Evolutionary conservation across 2,797 vertebrate species (phyloP).

Genomic region (Sebastes elongatus): DNA sequence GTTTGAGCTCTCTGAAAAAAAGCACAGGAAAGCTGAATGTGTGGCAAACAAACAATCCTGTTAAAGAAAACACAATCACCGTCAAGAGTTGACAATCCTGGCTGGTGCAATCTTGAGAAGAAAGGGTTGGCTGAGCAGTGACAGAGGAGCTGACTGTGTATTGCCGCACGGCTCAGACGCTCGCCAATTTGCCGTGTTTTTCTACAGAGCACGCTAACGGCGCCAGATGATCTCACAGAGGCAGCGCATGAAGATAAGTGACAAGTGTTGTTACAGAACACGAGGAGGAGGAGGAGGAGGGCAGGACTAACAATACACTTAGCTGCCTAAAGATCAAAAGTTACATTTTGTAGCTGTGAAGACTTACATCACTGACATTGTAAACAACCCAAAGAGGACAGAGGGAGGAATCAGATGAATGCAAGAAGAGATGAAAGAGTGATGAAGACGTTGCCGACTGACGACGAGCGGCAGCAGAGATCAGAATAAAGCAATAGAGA

Average conservation of each 20-base stretch:
- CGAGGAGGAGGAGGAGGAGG: neutral
- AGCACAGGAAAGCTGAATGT: neutral
- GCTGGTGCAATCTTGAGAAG: neutral
- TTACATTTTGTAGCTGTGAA: constrained; percentile 17
- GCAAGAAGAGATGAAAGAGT: constrained; percentile 20
- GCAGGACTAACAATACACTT: neutral
- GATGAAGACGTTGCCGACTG: neutral
- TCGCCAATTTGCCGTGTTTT: neutral
- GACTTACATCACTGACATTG: constrained; percentile 22
- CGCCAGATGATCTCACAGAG: neutral
- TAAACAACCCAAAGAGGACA: constrained; percentile 31
- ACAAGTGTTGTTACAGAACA: constrained; percentile 13
- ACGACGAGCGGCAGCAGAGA: neutral
- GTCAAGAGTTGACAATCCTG: neutral
- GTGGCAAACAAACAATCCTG: neutral
- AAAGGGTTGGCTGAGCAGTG: neutral
- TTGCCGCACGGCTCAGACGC: neutral
- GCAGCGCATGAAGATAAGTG: neutral
- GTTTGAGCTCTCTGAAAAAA: neutral
- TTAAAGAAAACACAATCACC: neutral
- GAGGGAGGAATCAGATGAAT: neutral
- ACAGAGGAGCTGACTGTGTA: neutral
- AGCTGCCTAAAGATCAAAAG: constrained; percentile 21
- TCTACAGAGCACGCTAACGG: neutral
- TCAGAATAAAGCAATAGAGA: neutral